Base-by-base conservation (phyloP, 2,888 invertebrate genomes). In the Trypoxylon attenuatum region DNA sequence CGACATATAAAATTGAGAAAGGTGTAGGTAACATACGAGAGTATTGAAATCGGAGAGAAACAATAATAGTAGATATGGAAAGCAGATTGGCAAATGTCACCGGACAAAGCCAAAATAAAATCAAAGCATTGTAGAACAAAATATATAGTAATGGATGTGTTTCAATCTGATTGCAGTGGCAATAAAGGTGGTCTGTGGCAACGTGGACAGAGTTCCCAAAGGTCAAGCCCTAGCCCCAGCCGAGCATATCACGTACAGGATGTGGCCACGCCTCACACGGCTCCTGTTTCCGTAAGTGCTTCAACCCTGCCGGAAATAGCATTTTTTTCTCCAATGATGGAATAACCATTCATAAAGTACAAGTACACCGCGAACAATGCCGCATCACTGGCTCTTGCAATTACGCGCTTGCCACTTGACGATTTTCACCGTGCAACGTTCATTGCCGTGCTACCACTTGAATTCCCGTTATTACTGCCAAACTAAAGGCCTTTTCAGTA, bases 241-340 rank as follows among this genome's bases (percentile, higher is more conserved):
- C 75, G 79, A 57, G 74, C 73, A 27, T 75, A 72, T 61, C 79
- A 76, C 69, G 56, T 74, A 51, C 83, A 82, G 73, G 82, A 80
- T 58, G 70, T 69, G 55, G 77, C 80, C 54, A 73, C 80, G 50
- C 83, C 83, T 70, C 82, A 82, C 54, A 84, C 84, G 61, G 84
- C 84, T 67, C 84, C 84, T 53, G 84, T 82, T 76, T 85, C 84
- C 58, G 84, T 84, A 64, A 83, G 83, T 83, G 71, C 70, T 66
- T 58, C 13, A 46, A 52, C 62, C 53, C 49, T 52, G 6, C 42
- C 52, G 66, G 57, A 73, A 61, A 59, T 45, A 19, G 19, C 41
- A 21, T 38, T 50, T 33, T 33, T 27, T 8, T 15, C 16, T 4
- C 23, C n/a, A n/a, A 13, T 33, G n/a, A 33, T 13, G 33, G 33